phyloP scores from a whole-genome alignment of 2,888 invertebrate genomes.

The Cataglyphis cursor region DNA sequence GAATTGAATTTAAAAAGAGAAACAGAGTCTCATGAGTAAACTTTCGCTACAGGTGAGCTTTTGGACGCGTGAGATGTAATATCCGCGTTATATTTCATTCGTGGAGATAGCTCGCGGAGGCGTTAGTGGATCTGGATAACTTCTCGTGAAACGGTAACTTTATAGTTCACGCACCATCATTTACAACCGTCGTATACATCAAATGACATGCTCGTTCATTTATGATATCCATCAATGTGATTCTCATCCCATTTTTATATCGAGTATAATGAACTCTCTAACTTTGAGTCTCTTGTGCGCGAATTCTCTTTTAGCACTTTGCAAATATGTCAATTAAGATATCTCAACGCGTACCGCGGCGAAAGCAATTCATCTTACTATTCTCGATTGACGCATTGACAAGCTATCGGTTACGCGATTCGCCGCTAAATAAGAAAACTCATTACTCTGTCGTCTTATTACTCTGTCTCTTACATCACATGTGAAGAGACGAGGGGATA shows the following conservation, averaged over 20 bases:
- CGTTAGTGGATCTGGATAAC: neutral
- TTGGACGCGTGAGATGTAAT: neutral
- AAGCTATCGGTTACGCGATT: neutral
- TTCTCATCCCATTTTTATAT: neutral
- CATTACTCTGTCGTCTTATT: neutral
- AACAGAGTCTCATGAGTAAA: neutral
- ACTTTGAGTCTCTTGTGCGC: neutral
- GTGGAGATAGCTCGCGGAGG: neutral
- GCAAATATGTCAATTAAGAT: conserved; percentile 58
- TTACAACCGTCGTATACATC: neutral
- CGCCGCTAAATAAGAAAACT: neutral
- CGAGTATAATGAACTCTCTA: neutral
- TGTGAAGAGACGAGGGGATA: neutral
- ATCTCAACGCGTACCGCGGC: neutral
- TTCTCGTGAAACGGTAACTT: neutral
- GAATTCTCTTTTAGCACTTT: neutral
- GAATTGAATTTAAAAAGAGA: conserved; percentile 26
- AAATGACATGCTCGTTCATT: neutral
- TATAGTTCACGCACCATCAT: neutral
- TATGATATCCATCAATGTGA: neutral
- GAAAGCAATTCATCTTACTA: neutral
- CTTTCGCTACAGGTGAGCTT: neutral
- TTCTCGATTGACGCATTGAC: neutral
- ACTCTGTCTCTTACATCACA: neutral
- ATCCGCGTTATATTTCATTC: neutral